Conservation (phyloP, 1,140 invertebrate genomes). For the Cyphomyrmex costatus region DNA sequence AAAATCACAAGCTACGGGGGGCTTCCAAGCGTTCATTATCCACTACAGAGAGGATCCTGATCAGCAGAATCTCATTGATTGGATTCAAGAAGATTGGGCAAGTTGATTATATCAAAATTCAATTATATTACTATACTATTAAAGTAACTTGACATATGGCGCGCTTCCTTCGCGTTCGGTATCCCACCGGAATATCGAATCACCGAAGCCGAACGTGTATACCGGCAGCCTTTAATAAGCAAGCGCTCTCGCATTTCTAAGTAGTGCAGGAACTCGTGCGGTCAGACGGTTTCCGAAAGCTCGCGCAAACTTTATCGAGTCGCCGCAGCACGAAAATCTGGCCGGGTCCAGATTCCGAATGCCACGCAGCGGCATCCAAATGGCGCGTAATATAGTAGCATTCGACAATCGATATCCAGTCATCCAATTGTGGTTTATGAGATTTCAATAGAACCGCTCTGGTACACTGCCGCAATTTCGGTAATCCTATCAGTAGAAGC, state of each 20-base stretch:
- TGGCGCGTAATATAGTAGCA: slow-evolving; percentile 46
- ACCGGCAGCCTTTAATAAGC: slow-evolving; percentile 17
- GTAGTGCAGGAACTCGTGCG: slow-evolving; percentile 35
- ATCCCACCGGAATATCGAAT: slow-evolving; percentile 1
- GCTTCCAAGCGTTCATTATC: slow-evolving; percentile 97
- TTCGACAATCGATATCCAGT: slow-evolving; percentile 60
- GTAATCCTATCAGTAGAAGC: slow-evolving; percentile 67
- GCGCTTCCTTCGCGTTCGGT: neutral
- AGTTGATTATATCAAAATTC: slow-evolving; percentile 69
- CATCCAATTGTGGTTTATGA: slow-evolving; percentile 70
- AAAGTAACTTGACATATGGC: neutral
- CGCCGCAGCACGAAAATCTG: slow-evolving; percentile 21
- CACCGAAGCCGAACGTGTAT: neutral
- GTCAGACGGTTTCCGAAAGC: slow-evolving; percentile 22
- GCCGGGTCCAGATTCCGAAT: neutral
- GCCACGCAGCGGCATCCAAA: slow-evolving; percentile 13
- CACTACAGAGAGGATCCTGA: slow-evolving; percentile 99
- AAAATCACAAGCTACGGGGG: slow-evolving; percentile 95
- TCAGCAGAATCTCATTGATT: slow-evolving; percentile 99
- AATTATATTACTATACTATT: slow-evolving; percentile 12
- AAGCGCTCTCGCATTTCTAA: neutral
- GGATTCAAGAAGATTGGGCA: slow-evolving; percentile 99
- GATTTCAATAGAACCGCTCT: slow-evolving; percentile 65
- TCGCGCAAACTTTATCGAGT: slow-evolving; percentile 23
- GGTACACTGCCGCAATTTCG: slow-evolving; percentile 64